Percentiles rank a stretch among this genome's conserved stretches.
These are phyloP conservation scores for Incurvaria masculella DNA, from an alignment of 2,888 invertebrate species.

Conservation along the genomic window DNA sequence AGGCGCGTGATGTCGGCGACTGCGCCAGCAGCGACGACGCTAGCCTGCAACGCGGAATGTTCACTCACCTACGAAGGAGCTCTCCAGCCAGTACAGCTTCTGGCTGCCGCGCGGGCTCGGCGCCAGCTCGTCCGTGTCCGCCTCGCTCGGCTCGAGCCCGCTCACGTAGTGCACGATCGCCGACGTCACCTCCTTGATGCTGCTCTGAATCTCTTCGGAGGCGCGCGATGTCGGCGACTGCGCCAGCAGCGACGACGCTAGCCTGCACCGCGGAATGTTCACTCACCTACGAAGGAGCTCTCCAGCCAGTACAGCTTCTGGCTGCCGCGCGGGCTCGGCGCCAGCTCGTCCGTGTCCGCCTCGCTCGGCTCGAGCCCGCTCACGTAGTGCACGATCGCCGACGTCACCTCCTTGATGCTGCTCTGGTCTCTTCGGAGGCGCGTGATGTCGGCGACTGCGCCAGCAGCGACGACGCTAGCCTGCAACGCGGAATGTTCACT, in stretches of 20 bases:
- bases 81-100: constrained; percentile 86
- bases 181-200: constrained; percentile 89
- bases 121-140: constrained; percentile 43
- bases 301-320: constrained; percentile 85
- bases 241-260: constrained; percentile 65
- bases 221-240: constrained; percentile 46
- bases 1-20: constrained; percentile 50
- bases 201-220: constrained; percentile 71
- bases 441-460: too few relatives aligned
- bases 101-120: constrained; percentile 61
- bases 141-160: constrained; percentile 60
- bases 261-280: too few relatives aligned
- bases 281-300: too few relatives aligned
- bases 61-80: too few relatives aligned
- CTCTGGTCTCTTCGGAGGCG: constrained; percentile 68
- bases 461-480: too few relatives aligned
- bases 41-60: too few relatives aligned
- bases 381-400: constrained; percentile 90
- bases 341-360: constrained; percentile 51
- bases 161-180: constrained; percentile 91
- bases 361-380: constrained; percentile 64
- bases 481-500: too few relatives aligned
- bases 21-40: too few relatives aligned
- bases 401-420: constrained; percentile 89
- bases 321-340: constrained; percentile 59